phyloP scores from a whole-genome alignment of 1,140 invertebrate species.

The Acromyrmex echinatior region DNA sequence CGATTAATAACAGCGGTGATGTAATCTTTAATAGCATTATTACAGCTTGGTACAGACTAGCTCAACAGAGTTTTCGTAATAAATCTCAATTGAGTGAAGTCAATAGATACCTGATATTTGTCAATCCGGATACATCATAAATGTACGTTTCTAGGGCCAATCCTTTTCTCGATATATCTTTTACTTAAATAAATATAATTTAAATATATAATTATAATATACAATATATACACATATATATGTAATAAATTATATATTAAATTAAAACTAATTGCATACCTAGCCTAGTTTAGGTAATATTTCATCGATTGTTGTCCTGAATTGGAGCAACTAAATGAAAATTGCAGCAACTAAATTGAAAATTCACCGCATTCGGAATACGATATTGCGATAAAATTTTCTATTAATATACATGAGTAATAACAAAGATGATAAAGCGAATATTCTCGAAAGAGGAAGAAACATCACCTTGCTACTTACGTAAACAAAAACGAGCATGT shows the following conservation, averaged over 20 bases:
- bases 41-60: not conserved
- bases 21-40: conserved; percentile 6
- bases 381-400: not conserved
- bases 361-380: no score
- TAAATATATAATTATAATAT: not conserved
- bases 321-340: no score
- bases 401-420: conserved; percentile 9
- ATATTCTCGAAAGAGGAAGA: not conserved
- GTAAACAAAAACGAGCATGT: conserved; percentile 4
- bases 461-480: not conserved
- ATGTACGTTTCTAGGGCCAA: not conserved
- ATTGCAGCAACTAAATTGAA: no score
- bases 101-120: not conserved
- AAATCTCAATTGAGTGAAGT: not conserved
- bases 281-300: no score
- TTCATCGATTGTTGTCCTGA: no score
- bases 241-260: not conserved
- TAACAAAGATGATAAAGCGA: not conserved
- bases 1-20: not conserved
- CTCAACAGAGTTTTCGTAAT: not conserved
- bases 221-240: not conserved
- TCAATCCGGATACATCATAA: not conserved
- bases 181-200: not conserved
- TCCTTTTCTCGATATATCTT: no score
- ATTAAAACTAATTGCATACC: not conserved